Base-by-base conservation (phyloP, 2,797 vertebrate species). In the Pyrocephalus nanus region DNA sequence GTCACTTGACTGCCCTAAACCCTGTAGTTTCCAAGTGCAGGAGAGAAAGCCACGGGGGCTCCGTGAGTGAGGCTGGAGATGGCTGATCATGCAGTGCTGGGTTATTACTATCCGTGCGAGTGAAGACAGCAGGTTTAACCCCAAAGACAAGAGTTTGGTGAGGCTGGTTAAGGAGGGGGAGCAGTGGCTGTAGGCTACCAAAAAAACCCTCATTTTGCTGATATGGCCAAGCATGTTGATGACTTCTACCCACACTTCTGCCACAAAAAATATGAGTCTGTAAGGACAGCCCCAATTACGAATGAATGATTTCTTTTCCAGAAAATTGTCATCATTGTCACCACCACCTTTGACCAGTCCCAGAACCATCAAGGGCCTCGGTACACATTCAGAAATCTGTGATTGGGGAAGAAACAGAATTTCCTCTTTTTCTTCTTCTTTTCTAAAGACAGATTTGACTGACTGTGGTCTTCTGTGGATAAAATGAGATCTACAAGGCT, bases 11-110 rank as follows among this genome's bases (percentile, higher is more conserved):
- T 82, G 80, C 55, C 51, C 64, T 58, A 81, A 86, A 71, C 53
- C 21, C 45, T 4, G 0, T 8, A 20, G 23, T 64, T 88, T 45
- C 64, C 75, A 20, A 16, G 29, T 7, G 30, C 0, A 0, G 43
- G 27, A 54, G 61, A 65, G n/a, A 75, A 62, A 90, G 85, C 32
- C 42, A 55, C 29, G 8, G 42, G 50, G 30, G 58, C 15, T 47
- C 54, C 32, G 26, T 58, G 58, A 36, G 27, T 17, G 15, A 51
- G 65, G 19, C 61, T 66, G 65, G 75, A 86, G 61, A 48, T 6
- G 21, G 43, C 21, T 66, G 76, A 80, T 48, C n/a, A 4, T 1
- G 12, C 30, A n/a, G 21, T 8, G 23, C 38, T 54, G 27, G 21
- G n/a, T 81, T 64, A 32, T 47, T 65, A 5, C 25, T 75, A 0